Evolutionary conservation across 2,888 invertebrate genomes (phyloP).

Genomic region (Mechanitis messenoides): DNA sequence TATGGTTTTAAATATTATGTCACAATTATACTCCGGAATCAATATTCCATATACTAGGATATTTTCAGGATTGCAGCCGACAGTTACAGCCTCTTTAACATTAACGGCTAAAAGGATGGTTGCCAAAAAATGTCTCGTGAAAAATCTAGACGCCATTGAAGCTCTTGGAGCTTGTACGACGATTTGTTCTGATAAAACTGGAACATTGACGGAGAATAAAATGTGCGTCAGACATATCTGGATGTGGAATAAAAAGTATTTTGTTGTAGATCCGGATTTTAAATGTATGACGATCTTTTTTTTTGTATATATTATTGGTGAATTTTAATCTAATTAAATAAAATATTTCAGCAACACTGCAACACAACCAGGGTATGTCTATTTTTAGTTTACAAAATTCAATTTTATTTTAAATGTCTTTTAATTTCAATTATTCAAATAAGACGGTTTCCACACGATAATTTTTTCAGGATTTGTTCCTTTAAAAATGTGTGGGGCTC

Average conservation of each 20-base stretch:
- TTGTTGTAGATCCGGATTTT: slow-evolving; percentile 83
- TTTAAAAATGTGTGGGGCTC: slow-evolving; percentile 91
- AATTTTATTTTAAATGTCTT: too few species aligned
- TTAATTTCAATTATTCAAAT: background rate
- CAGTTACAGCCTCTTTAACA: slow-evolving; percentile 98
- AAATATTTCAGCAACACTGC: slow-evolving; percentile 43
- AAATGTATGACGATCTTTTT: slow-evolving; percentile 33
- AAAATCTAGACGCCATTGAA: slow-evolving; percentile 99
- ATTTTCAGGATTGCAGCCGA: slow-evolving; percentile 87
- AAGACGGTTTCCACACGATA: slow-evolving; percentile 1
- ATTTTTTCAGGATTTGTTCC: slow-evolving; percentile 79
- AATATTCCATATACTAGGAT: background rate
- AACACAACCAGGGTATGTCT: slow-evolving; percentile 42
- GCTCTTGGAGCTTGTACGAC: slow-evolving; percentile 98
- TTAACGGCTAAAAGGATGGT: slow-evolving; percentile 99
- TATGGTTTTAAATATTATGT: background rate
- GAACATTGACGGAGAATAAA: slow-evolving; percentile 97
- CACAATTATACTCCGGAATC: background rate
- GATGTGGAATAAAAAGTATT: slow-evolving; percentile 92
- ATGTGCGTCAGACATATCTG: slow-evolving; percentile 99
- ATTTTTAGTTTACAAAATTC: background rate
- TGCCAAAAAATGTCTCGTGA: slow-evolving; percentile 97
- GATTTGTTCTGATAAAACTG: slow-evolving; percentile 99
- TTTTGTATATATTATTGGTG: background rate
- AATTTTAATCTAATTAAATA: slow-evolving; percentile 12